phyloP scores from a whole-genome alignment of 2,113 vertebrate species.

The Progne subis region DNA sequence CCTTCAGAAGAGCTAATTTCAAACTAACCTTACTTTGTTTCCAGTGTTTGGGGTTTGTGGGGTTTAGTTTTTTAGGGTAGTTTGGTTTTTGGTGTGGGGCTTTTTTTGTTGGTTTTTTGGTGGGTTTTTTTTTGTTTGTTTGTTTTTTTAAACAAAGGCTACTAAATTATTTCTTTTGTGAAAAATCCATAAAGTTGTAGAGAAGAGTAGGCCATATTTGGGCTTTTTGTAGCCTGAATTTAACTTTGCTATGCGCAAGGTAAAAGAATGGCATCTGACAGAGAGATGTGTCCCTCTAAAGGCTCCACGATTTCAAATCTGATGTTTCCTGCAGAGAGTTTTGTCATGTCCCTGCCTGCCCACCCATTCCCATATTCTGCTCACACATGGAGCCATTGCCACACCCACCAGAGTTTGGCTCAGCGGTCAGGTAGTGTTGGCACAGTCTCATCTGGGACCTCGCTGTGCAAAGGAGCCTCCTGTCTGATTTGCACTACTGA shows the following conservation, averaged over 20 bases:
- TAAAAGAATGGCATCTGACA: neutral
- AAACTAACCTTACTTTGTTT: neutral
- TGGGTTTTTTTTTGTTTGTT: too few relatives aligned
- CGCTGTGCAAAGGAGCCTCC: neutral
- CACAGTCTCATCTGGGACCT: rapidly evolving
- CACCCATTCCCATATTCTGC: neutral
- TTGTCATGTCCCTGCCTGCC: neutral
- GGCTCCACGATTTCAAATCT: neutral
- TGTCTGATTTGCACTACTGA: rapidly evolving
- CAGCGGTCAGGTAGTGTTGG: neutral
- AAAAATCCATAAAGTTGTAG: neutral
- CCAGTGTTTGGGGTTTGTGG: neutral
- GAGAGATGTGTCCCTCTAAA: rapidly evolving
- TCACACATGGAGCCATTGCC: neutral
- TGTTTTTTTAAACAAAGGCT: neutral
- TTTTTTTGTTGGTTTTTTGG: neutral
- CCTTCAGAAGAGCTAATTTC: neutral
- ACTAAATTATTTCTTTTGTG: neutral
- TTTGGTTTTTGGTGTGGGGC: too few relatives aligned
- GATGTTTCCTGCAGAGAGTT: neutral
- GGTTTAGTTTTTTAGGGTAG: neutral
- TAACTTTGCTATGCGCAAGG: neutral
- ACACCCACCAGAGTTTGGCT: neutral
- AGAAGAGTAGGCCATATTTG: neutral
- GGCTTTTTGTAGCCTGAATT: neutral